Percentiles rank a stretch among this genome's conserved stretches.
These are phyloP conservation scores for Ceratitis capitata DNA, from an alignment of 1,140 invertebrate genomes.

Conservation along the genomic window DNA sequence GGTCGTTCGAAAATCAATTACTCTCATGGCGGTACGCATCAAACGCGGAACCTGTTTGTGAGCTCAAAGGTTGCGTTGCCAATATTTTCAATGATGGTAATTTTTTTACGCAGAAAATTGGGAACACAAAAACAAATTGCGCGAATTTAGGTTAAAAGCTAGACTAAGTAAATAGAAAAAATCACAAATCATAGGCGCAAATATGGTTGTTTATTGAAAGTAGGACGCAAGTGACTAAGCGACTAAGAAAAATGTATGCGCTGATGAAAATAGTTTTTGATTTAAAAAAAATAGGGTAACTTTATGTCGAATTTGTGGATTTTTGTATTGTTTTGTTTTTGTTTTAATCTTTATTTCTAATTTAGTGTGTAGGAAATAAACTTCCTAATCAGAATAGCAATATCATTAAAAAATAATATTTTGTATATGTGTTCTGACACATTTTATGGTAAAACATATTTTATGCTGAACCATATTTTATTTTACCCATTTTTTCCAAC, in stretches of 20 bases:
- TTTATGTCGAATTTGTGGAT: not conserved
- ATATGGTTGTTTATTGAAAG: not conserved
- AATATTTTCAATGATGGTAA: no score
- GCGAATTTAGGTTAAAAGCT: not conserved
- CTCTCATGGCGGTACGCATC: not conserved
- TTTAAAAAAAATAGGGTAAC: not conserved
- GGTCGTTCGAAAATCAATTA: not conserved
- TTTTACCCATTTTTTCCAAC: no score
- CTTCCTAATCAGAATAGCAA: no score
- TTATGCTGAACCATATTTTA: no score
- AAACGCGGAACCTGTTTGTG: not conserved
- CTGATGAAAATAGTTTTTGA: not conserved
- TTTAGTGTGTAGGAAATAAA: no score
- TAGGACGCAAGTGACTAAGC: not conserved
- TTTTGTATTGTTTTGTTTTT: no score
- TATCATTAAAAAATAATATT: no score
- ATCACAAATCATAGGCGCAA: no score
- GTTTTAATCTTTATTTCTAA: no score
- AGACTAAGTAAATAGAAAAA: not conserved
- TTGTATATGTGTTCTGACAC: no score
- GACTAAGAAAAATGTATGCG: not conserved
- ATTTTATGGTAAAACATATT: no score
- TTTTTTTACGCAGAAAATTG: not conserved
- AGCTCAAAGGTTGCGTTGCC: not conserved
- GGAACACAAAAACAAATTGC: not conserved